Conservation (phyloP, 2,113 vertebrate genomes). For the Phaetusa simplex region DNA sequence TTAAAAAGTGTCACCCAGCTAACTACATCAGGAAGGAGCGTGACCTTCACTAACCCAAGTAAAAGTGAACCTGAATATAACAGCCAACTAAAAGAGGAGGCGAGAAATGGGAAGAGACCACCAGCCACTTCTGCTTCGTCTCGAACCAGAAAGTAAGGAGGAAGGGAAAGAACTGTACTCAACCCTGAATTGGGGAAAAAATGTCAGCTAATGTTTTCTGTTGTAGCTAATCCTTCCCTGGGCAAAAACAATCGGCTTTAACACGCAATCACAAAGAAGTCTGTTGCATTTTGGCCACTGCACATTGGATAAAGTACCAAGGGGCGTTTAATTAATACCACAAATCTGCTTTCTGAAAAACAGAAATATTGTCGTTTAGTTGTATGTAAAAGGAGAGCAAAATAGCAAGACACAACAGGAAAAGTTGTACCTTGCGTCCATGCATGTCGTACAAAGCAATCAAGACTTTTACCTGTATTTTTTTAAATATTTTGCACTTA, state of each 20-base stretch:
- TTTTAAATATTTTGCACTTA: background rate
- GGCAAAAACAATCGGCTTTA: background rate
- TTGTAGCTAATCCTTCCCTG: background rate
- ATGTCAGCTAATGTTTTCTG: background rate
- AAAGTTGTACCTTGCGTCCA: background rate
- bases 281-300: background rate
- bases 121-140: background rate
- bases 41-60: background rate
- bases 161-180: background rate
- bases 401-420: background rate
- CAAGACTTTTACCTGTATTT: background rate
- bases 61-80: background rate
- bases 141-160: background rate
- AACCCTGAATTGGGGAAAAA: background rate
- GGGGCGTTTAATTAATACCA: background rate
- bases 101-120: background rate
- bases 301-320: background rate
- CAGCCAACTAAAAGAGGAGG: background rate
- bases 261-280: background rate
- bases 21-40: background rate
- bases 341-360: background rate
- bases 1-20: background rate
- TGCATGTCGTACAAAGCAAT: background rate
- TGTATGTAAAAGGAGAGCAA: background rate
- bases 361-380: background rate